Percentiles rank a stretch among this genome's conserved stretches.
These are phyloP conservation scores for Pseudococcus longispinus DNA, from an alignment of 2,888 invertebrate genomes.

Conservation along the genomic window DNA sequence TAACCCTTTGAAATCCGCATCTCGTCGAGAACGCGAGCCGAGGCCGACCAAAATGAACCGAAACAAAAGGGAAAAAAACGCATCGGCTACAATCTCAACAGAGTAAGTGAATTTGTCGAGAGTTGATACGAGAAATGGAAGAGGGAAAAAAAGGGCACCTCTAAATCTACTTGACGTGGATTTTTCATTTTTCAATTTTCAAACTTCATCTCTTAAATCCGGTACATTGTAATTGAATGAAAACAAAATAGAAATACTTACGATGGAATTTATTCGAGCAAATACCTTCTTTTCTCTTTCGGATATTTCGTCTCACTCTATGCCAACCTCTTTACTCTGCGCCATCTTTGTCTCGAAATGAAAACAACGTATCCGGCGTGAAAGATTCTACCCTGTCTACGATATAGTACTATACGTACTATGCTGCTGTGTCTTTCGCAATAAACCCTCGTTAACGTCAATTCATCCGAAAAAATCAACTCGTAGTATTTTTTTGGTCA, in stretches of 20 bases:
- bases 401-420: not conserved
- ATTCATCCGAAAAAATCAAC: conserved; percentile 8
- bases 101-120: not conserved
- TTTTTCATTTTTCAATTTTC: conserved; percentile 52
- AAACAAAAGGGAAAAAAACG: not conserved
- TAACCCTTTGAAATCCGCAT: not conserved
- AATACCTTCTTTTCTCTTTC: not conserved
- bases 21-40: not conserved
- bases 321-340: not conserved
- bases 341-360: not conserved
- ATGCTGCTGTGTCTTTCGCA: not conserved
- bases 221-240: conserved; percentile 46
- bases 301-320: not conserved
- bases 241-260: conserved; percentile 49
- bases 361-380: conserved; percentile 16
- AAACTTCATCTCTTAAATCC: conserved; percentile 48
- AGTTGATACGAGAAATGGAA: not conserved
- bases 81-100: not conserved
- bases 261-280: conserved; percentile 39
- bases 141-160: not conserved
- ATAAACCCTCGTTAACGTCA: conserved; percentile 37
- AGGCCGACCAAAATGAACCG: too few species aligned
- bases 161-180: conserved; percentile 14
- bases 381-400: not conserved
- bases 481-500: not conserved